phyloP scores from a whole-genome alignment of 1,140 invertebrate species.

The Euglossa dilemma region DNA sequence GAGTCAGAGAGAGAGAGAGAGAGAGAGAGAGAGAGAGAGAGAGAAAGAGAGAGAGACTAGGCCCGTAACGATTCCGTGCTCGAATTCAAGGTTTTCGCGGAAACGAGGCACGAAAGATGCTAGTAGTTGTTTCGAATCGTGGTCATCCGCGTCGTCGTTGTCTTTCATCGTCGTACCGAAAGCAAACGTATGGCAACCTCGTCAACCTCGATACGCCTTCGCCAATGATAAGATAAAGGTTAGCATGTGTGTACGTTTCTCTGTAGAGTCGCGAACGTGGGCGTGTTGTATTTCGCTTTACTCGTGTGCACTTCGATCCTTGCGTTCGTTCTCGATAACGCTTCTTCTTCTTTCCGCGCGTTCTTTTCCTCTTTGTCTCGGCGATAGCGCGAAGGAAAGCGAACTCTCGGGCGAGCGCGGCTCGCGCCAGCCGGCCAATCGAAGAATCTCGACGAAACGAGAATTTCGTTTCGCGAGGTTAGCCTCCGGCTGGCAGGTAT shows the following conservation, averaged over 20 bases:
- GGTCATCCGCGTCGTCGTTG: constrained; percentile 28
- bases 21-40: no score
- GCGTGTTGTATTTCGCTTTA: constrained; percentile 43
- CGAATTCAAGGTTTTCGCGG: constrained; percentile 45
- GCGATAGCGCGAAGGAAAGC: neutral
- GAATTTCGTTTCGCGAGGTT: constrained; percentile 50
- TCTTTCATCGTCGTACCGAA: constrained; percentile 43
- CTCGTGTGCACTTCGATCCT: constrained; percentile 27
- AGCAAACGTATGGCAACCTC: constrained; percentile 61
- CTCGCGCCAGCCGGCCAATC: constrained; percentile 12
- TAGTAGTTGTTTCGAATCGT: constrained; percentile 20
- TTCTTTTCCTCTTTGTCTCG: constrained; percentile 8
- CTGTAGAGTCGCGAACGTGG: constrained; percentile 32
- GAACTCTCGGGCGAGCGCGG: neutral
- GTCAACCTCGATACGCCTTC: constrained; percentile 70
- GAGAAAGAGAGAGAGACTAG: no score
- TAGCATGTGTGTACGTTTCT: constrained; percentile 59
- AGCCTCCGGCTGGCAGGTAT: constrained; percentile 53
- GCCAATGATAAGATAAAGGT: constrained; percentile 77
- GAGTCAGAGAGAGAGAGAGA: no score
- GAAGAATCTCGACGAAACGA: constrained; percentile 51
- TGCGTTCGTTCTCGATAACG: constrained; percentile 33
- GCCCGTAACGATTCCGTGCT: constrained; percentile 37
- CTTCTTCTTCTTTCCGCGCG: constrained; percentile 21
- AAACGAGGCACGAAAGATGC: constrained; percentile 22